Evolutionary conservation across 1,140 invertebrate species (phyloP).

Genomic region (Pseudachorutes palmiensis): DNA sequence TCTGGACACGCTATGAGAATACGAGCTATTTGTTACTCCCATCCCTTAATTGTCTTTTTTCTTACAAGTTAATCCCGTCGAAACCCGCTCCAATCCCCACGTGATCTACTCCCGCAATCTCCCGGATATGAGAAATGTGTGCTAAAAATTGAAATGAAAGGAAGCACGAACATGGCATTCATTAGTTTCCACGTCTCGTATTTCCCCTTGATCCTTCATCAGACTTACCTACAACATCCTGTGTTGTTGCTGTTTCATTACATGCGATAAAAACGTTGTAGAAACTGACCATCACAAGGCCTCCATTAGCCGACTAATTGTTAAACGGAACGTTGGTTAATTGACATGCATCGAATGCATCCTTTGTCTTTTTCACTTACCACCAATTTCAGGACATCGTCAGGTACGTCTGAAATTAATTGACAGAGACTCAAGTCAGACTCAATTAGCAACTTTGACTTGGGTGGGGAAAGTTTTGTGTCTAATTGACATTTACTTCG

Average conservation of each 20-base stretch:
- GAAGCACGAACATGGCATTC: background rate
- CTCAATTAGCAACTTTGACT: background rate
- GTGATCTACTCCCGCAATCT: conserved; percentile 72
- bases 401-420: conserved; percentile 43
- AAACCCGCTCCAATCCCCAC: conserved; percentile 81
- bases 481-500: background rate
- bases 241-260: conserved; percentile 42
- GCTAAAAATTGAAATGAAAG: conserved; percentile 49
- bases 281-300: conserved; percentile 41
- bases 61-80: conserved; percentile 78
- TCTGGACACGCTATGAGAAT: too few species aligned
- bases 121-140: conserved; percentile 78
- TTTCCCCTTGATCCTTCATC: conserved; percentile 6
- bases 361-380: conserved; percentile 39
- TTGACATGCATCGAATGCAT: background rate
- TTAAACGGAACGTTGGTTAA: background rate
- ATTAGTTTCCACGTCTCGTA: background rate
- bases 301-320: conserved; percentile 36
- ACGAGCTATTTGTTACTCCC: too few species aligned
- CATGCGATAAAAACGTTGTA: conserved; percentile 39
- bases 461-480: background rate
- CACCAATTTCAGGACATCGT: conserved; percentile 45
- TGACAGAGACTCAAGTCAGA: background rate
- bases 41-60: too few species aligned
- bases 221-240: conserved; percentile 49